phyloP scores from a whole-genome alignment of 1,140 invertebrate genomes.

The Drosophila bocqueti region DNA sequence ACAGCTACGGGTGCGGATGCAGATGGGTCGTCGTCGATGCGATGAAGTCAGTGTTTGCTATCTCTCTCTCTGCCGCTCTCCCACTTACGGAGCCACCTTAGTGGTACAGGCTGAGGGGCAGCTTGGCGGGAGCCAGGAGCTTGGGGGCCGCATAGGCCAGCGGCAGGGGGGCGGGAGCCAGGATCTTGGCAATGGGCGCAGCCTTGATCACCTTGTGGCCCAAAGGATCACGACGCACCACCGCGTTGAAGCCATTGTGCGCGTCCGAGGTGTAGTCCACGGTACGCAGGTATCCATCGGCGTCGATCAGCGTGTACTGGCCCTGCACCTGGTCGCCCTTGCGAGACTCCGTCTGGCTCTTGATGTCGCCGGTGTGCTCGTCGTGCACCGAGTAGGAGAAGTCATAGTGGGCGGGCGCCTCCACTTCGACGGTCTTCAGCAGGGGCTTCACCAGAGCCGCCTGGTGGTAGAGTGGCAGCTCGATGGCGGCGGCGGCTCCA shows the following conservation, averaged over 20 bases:
- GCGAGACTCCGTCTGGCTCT: slow-evolving; percentile 86
- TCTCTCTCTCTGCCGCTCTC: slow-evolving; percentile 55
- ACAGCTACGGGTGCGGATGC: slow-evolving; percentile 37
- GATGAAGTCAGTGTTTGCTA: slow-evolving; percentile 75
- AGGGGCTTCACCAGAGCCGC: slow-evolving; percentile 78
- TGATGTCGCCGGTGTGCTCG: slow-evolving; percentile 86
- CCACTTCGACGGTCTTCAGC: slow-evolving; percentile 86
- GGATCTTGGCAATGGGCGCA: slow-evolving; percentile 62
- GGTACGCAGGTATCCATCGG: slow-evolving; percentile 87
- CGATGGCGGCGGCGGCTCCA: slow-evolving; percentile 75
- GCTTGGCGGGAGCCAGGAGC: slow-evolving; percentile 57
- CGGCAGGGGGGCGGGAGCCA: slow-evolving; percentile 47
- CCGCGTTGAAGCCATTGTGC: slow-evolving; percentile 85
- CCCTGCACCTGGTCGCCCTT: slow-evolving; percentile 87
- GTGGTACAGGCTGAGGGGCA: slow-evolving; percentile 64
- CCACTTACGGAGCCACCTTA: slow-evolving; percentile 13
- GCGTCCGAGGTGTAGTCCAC: slow-evolving; percentile 89
- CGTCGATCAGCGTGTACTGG: slow-evolving; percentile 87
- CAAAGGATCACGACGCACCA: slow-evolving; percentile 85
- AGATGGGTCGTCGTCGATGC: slow-evolving; percentile 67
- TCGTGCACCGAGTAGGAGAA: slow-evolving; percentile 87
- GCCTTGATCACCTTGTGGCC: slow-evolving; percentile 85
- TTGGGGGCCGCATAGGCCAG: slow-evolving; percentile 70
- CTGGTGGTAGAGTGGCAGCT: slow-evolving; percentile 66
- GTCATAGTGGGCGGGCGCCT: slow-evolving; percentile 86